Evolutionary conservation across 2,113 vertebrate species (phyloP).

Genomic region (Pyxicephalus adspersus): DNA sequence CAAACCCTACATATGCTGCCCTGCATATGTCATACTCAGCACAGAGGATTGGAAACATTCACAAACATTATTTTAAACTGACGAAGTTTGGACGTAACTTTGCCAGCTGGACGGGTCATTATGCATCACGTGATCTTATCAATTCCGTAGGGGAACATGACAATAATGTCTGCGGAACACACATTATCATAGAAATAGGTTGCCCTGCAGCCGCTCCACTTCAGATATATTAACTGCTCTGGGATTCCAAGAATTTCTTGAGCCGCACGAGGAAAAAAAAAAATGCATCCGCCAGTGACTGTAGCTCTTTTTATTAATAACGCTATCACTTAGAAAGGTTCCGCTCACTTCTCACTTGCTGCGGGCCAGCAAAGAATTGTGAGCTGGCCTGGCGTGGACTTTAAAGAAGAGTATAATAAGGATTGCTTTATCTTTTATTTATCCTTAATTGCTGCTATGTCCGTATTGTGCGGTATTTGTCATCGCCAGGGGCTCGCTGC

Average conservation of each 20-base stretch:
- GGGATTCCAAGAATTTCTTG: slow-evolving; percentile 61
- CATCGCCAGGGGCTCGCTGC: too few species aligned
- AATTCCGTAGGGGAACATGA: background rate
- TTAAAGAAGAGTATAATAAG: background rate
- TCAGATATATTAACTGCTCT: slow-evolving; percentile 64
- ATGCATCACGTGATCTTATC: slow-evolving; percentile 45
- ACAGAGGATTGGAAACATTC: too few species aligned
- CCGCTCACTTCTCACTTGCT: slow-evolving; percentile 52
- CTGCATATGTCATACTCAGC: too few species aligned
- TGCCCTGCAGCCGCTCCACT: slow-evolving; percentile 63
- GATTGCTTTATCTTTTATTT: slow-evolving; percentile 7
- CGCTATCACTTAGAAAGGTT: slow-evolving; percentile 60
- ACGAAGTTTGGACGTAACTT: slow-evolving; percentile 11
- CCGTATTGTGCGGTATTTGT: too few species aligned
- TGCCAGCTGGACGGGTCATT: background rate
- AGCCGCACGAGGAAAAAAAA: slow-evolving; percentile 54
- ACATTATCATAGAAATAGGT: slow-evolving; percentile 68
- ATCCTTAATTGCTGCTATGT: background rate
- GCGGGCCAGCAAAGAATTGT: background rate
- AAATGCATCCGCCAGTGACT: slow-evolving; percentile 63
- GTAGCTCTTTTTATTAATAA: slow-evolving; percentile 66
- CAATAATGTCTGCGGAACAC: slow-evolving; percentile 54
- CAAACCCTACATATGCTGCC: too few species aligned
- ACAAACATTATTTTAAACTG: background rate
- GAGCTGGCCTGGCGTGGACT: too few species aligned